Percentiles rank a stretch among this genome's conserved stretches.
Conservation (phyloP, 2,888 invertebrate genomes). For the Mesorhabditis spiculigera region DNA sequence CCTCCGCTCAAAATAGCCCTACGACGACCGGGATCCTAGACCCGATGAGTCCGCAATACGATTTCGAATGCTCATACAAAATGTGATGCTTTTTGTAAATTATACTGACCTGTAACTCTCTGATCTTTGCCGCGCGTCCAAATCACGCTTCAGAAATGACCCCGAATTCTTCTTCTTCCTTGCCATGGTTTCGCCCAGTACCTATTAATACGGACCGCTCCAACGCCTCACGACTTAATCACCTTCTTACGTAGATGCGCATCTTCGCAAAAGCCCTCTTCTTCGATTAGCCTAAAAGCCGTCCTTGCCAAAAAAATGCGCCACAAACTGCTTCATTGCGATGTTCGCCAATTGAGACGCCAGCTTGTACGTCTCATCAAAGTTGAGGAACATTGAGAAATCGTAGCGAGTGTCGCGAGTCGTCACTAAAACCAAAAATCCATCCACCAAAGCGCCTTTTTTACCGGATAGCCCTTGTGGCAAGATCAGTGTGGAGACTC, state of each 20-base stretch:
- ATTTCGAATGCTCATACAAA: slow-evolving; percentile 1
- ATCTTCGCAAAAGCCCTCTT: slow-evolving; percentile 86
- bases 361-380: slow-evolving; percentile 81
- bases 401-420: slow-evolving; percentile 66
- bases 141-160: slow-evolving; percentile 86
- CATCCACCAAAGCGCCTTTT: not conserved
- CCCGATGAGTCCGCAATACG: not conserved
- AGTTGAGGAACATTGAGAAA: slow-evolving; percentile 85
- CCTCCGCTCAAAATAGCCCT: slow-evolving; percentile 7
- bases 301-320: slow-evolving; percentile 8
- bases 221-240: not conserved
- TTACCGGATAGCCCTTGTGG: slow-evolving; percentile 34
- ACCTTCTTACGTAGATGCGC: slow-evolving; percentile 76
- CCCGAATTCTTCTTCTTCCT: slow-evolving; percentile 61
- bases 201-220: not conserved
- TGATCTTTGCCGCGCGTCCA: slow-evolving; percentile 89
- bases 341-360: slow-evolving; percentile 94
- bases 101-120: slow-evolving; percentile 72
- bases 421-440: slow-evolving; percentile 42
- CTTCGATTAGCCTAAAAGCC: slow-evolving; percentile 76
- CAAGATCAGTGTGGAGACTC: slow-evolving; percentile 45
- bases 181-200: slow-evolving; percentile 23
- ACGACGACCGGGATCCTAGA: not conserved
- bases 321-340: slow-evolving; percentile 76
- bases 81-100: not conserved